A percentile compares a stretch with the other conserved stretches of the same genome.
phyloP scores from a whole-genome alignment of 2,797 vertebrate species.

The Lerista edwardsae region DNA sequence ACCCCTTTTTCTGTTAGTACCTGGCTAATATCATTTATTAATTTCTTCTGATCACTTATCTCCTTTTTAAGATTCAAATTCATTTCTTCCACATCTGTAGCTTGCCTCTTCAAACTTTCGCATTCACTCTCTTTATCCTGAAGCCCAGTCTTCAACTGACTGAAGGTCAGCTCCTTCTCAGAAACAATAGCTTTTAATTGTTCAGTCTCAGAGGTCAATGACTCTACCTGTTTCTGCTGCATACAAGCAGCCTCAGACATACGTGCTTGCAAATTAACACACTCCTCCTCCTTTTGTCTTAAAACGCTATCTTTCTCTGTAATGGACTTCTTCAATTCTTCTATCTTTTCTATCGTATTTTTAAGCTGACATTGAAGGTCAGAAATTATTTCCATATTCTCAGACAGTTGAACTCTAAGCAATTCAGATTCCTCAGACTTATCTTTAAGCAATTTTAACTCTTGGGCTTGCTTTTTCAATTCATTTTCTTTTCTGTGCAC shows the following conservation, averaged over 20 bases:
- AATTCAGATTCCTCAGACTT: constrained; percentile 74
- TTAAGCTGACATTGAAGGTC: constrained; percentile 72
- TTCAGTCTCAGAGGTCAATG: constrained; percentile 73
- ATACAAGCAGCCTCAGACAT: constrained; percentile 67
- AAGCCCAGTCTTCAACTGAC: constrained; percentile 72
- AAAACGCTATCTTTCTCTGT: constrained; percentile 77
- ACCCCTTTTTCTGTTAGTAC: constrained; percentile 74
- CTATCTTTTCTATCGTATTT: constrained; percentile 61
- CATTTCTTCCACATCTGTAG: constrained; percentile 75
- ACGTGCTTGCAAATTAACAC: constrained; percentile 63
- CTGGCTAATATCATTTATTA: constrained; percentile 70
- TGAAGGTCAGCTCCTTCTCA: constrained; percentile 75
- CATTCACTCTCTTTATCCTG: constrained; percentile 79
- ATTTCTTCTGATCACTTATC: constrained; percentile 69
- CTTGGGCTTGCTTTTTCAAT: constrained; percentile 70
- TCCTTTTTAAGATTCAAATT: constrained; percentile 68
- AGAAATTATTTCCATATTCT: constrained; percentile 76
- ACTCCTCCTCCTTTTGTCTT: constrained; percentile 75
- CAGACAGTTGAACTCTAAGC: constrained; percentile 75
- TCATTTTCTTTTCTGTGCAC: constrained; percentile 75
- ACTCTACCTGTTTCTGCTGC: constrained; percentile 73
- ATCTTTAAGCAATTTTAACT: constrained; percentile 73
- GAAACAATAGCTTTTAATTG: constrained; percentile 73
- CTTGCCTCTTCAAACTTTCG: constrained; percentile 76
- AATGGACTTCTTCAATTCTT: constrained; percentile 64